phyloP scores from a whole-genome alignment of 2,888 invertebrate genomes.

The Portevinia maculata region DNA sequence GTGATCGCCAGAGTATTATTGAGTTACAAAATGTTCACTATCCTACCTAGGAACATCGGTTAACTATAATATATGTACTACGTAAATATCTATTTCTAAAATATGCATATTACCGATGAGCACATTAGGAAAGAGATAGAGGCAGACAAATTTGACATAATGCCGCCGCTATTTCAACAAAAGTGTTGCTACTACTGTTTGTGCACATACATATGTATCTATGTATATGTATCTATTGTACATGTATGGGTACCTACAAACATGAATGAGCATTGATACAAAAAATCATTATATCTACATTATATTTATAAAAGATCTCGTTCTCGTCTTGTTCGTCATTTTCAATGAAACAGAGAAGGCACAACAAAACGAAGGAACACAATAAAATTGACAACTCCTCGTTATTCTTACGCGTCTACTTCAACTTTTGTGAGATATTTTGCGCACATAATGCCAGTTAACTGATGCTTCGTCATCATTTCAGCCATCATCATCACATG shows the following conservation, averaged over 20 bases:
- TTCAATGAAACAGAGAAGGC: slow-evolving; percentile 35
- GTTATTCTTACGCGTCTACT: slow-evolving; percentile 72
- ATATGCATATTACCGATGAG: too few species aligned
- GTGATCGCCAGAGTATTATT: too few species aligned
- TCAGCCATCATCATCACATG: slow-evolving; percentile 66
- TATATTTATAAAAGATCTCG: not conserved
- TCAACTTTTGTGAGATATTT: slow-evolving; percentile 71
- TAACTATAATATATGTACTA: too few species aligned
- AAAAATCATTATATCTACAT: not conserved
- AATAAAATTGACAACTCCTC: slow-evolving; percentile 73
- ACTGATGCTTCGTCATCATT: slow-evolving; percentile 73
- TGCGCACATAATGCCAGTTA: slow-evolving; percentile 72
- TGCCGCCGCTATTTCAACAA: too few species aligned
- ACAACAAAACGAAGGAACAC: slow-evolving; percentile 59
- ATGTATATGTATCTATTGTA: too few species aligned
- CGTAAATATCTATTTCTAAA: too few species aligned
- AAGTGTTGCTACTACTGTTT: too few species aligned
- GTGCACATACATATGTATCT: too few species aligned
- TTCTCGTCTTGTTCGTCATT: slow-evolving; percentile 39
- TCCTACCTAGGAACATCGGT: too few species aligned
- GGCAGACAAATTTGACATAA: too few species aligned
- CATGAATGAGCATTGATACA: not conserved
- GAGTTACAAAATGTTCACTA: too few species aligned
- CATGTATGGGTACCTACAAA: slow-evolving; percentile 6
- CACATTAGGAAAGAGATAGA: too few species aligned